Base-by-base conservation (phyloP, 1,140 invertebrate genomes). In the Paraescarpia echinospica region DNA sequence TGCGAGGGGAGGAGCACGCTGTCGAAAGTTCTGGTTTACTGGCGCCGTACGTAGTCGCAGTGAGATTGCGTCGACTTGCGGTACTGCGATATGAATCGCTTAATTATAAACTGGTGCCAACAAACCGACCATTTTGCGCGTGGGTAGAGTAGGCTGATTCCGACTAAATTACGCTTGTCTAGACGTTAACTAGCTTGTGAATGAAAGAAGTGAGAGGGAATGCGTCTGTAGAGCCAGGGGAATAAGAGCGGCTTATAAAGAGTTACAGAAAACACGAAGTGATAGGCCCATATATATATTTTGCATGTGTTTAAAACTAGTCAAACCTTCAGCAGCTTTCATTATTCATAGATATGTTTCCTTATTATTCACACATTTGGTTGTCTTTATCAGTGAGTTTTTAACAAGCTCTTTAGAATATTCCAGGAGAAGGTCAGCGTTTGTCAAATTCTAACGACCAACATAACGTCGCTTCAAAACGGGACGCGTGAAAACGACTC, bases 41-140 rank as follows among this genome's bases (percentile, higher is more conserved):
- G 59, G 59, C 59, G 59, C 59, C 59, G 8, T 18, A 4, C 59
- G 59, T 77, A 27, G 59, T 77, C 59, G 27, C 8, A 77, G 59
- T 22, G 22, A 77, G 59, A 77, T 77, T 77, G 59, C 27, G 18
- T 31, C 27, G 59, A 18, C 59, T 77, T 77, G 8, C 59, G 0
- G 22, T 0, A 27, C 59, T 2, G 59, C 27, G 59, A 77, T 77
- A 77, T 31, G 59, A 77, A 77, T 89, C 35, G 89, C 35, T 51
- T 31, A 1, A n/a, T 41, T 34, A 33, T 59, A 89, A 89, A 91
- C 89, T 34, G 90, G 92, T 89, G 34, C 34, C 92, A 92, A 33
- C 48, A 92, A 92, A 14, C 41, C 77, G 91, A 89, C 35, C 34
- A 33, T 33, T 33, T 90, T 91, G 77, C 59, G 88, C 91, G 91